Conservation (phyloP, 2,888 invertebrate genomes). For the Cataglyphis rosenhaueri region DNA sequence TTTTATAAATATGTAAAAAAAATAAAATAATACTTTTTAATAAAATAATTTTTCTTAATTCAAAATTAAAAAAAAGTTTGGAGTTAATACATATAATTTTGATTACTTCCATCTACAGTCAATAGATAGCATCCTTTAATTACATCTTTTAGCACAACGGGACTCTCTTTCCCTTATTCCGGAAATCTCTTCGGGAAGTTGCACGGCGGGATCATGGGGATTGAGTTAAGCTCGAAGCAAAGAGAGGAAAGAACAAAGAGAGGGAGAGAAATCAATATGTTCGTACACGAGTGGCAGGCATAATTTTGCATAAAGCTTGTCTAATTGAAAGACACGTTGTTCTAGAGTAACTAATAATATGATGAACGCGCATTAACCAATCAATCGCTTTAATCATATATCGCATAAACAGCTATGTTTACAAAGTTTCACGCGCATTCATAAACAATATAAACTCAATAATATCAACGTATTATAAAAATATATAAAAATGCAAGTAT, state of each 20-base stretch:
- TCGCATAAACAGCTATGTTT: background rate
- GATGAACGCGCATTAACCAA: background rate
- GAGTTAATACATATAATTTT: background rate
- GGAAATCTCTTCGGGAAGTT: slow-evolving; percentile 27
- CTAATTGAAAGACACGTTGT: slow-evolving; percentile 61
- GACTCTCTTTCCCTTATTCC: background rate
- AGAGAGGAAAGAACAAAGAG: background rate
- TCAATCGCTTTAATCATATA: background rate
- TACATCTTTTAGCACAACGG: slow-evolving; percentile 4
- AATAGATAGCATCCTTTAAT: background rate
- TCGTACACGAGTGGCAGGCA: slow-evolving; percentile 7
- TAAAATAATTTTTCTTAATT: background rate
- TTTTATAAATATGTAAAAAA: background rate
- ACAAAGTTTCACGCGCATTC: background rate
- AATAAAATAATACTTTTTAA: background rate
- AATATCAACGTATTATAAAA: background rate
- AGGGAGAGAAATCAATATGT: slow-evolving; percentile 36
- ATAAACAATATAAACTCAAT: background rate
- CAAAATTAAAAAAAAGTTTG: background rate
- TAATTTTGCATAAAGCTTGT: slow-evolving; percentile 45
- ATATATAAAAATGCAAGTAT: background rate
- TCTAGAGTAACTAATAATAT: background rate
- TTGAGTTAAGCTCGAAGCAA: slow-evolving; percentile 32
- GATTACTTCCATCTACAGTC: background rate
- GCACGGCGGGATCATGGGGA: slow-evolving; percentile 9